These are phyloP conservation scores for Epizoanthus stellaris DNA, from an alignment of 92 coral and sea anemone genomes.

Conservation along the genomic window DNA sequence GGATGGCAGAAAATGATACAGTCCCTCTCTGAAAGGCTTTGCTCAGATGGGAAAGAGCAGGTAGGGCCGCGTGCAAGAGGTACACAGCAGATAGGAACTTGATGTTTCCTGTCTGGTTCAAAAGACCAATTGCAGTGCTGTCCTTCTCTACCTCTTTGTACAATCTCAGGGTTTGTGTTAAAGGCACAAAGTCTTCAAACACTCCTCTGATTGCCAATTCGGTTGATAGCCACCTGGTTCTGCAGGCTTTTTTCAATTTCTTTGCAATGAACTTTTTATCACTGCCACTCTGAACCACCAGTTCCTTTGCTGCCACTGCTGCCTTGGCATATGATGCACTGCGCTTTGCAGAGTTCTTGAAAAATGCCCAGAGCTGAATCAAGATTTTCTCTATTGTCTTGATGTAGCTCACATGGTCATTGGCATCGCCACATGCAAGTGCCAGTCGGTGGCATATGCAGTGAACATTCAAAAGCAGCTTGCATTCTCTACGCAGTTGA, in stretches of 20 bases:
- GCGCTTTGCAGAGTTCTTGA: constrained; percentile 69
- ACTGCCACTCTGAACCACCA: constrained; percentile 37
- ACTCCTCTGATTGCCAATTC: constrained; percentile 69
- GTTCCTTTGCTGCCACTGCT: constrained; percentile 51
- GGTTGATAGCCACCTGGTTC: constrained; percentile 71
- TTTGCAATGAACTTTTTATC: constrained; percentile 55
- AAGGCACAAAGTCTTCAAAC: constrained; percentile 74
- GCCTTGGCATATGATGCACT: constrained; percentile 77
- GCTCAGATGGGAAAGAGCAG: constrained; percentile 68
- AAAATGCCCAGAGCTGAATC: constrained; percentile 70
- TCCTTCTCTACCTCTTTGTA: constrained; percentile 62
- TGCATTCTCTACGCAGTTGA: constrained; percentile 49
- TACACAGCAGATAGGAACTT: constrained; percentile 71
- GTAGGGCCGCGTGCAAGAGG: constrained; percentile 55
- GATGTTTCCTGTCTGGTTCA: constrained; percentile 54
- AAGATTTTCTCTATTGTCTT: constrained; percentile 63
- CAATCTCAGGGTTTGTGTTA: constrained; percentile 63
- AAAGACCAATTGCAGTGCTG: constrained; percentile 67
- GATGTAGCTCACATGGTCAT: constrained; percentile 53
- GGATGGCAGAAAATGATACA: constrained; percentile 70
- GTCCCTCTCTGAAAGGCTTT: constrained; percentile 68
- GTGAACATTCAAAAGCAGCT: constrained; percentile 57
- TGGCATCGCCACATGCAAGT: constrained; percentile 73
- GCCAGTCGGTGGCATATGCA: constrained; percentile 72
- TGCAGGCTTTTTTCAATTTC: constrained; percentile 68